Conservation (phyloP, 2,888 invertebrate species). For the Mamestra brassicae region DNA sequence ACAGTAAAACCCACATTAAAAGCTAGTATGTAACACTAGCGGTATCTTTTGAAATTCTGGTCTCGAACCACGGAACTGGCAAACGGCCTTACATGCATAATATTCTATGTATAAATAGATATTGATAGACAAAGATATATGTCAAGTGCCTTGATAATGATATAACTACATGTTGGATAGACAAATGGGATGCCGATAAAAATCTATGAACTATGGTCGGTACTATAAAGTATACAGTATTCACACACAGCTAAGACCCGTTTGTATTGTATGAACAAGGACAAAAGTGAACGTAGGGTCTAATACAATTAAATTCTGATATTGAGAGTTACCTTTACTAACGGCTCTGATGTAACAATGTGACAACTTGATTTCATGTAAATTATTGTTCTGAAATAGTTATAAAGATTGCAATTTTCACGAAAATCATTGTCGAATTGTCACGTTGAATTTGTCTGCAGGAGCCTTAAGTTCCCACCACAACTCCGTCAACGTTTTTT, state of each 20-base stretch:
- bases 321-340: background rate
- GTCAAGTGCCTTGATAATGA: background rate
- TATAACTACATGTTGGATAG: slow-evolving; percentile 25
- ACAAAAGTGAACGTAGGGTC: slow-evolving; percentile 48
- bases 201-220: slow-evolving; percentile 1
- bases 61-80: background rate
- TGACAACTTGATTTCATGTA: no score
- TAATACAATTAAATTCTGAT: background rate
- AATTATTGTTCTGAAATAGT: no score
- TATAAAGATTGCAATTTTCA: no score
- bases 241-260: background rate
- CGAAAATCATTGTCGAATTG: no score
- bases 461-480: no score
- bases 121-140: background rate
- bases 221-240: background rate
- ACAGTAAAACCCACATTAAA: background rate
- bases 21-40: background rate
- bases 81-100: background rate
- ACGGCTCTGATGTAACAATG: background rate
- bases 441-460: no score
- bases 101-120: background rate
- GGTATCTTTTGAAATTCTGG: background rate
- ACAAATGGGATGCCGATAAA: slow-evolving; percentile 24
- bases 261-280: slow-evolving; percentile 29
- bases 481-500: no score